A percentile compares a stretch with the other conserved stretches of the same genome.
phyloP scores from a whole-genome alignment of 2,797 vertebrate genomes.

The Astyanax mexicanus region DNA sequence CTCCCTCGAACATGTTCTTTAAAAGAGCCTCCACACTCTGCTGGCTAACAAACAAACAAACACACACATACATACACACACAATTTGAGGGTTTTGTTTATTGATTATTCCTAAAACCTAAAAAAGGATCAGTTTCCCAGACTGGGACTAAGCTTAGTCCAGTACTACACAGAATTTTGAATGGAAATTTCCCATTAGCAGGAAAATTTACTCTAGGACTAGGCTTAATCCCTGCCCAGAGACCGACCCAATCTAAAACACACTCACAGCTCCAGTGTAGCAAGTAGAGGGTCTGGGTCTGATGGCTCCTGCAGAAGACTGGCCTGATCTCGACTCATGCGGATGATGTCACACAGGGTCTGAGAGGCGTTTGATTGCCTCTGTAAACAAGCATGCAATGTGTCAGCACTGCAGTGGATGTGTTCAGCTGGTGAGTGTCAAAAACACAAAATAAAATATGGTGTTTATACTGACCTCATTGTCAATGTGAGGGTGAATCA shows the following conservation, averaged over 20 bases:
- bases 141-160: too few relatives aligned
- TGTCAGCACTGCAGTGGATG: neutral
- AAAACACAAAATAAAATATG: neutral
- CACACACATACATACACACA: conserved; percentile 23
- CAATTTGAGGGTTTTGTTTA: too few relatives aligned
- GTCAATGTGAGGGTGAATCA: conserved; percentile 90
- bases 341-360: conserved; percentile 94
- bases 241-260: neutral
- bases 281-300: conserved; percentile 89
- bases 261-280: conserved; percentile 93
- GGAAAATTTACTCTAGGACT: too few relatives aligned
- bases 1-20: conserved; percentile 92
- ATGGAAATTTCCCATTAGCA: too few relatives aligned
- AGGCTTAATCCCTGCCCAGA: too few relatives aligned
- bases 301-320: conserved; percentile 86
- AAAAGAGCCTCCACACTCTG: conserved; percentile 91
- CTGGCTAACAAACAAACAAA: conserved; percentile 80
- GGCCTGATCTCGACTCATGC: conserved; percentile 94
- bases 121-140: too few relatives aligned
- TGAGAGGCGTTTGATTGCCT: conserved; percentile 95
- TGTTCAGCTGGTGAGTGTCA: neutral
- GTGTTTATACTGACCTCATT: conserved; percentile 85
- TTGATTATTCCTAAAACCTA: neutral
- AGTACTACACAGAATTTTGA: too few relatives aligned
- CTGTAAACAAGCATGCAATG: conserved; percentile 61